Conservation (phyloP, 2,113 vertebrate genomes). For the Alethe castanea region DNA sequence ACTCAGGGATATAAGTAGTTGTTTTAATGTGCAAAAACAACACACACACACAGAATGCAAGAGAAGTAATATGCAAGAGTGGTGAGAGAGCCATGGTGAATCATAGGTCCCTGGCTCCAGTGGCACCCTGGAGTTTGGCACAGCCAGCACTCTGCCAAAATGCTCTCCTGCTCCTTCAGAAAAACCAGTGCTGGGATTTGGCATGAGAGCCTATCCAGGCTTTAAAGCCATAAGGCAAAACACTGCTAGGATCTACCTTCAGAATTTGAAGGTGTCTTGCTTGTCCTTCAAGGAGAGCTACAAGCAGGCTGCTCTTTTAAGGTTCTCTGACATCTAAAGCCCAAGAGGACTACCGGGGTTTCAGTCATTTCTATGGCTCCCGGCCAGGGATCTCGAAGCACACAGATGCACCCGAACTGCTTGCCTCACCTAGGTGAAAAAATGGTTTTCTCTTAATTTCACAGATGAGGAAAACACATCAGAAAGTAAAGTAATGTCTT, state of each 20-base stretch:
- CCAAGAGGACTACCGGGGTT: background rate
- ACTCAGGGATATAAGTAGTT: constrained; percentile 19
- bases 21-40: constrained; percentile 46
- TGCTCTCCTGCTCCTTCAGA: background rate
- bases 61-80: background rate
- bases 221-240: background rate
- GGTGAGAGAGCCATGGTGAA: background rate
- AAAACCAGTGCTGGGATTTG: background rate
- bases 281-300: background rate
- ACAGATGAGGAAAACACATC: background rate
- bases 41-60: background rate
- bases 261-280: background rate
- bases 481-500: background rate
- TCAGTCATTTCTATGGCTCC: background rate
- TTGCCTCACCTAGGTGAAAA: background rate
- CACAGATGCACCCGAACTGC: background rate
- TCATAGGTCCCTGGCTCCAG: background rate
- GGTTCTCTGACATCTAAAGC: background rate
- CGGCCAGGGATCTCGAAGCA: background rate
- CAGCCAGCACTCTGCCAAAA: background rate
- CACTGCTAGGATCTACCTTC: background rate
- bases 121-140: background rate
- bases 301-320: background rate
- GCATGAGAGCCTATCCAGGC: background rate
- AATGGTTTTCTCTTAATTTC: background rate